Evolutionary conservation across 2,113 vertebrate genomes (phyloP), one percentile per base, ranked within the genome.

Genomic region (Tauraco erythrolophus): DNA sequence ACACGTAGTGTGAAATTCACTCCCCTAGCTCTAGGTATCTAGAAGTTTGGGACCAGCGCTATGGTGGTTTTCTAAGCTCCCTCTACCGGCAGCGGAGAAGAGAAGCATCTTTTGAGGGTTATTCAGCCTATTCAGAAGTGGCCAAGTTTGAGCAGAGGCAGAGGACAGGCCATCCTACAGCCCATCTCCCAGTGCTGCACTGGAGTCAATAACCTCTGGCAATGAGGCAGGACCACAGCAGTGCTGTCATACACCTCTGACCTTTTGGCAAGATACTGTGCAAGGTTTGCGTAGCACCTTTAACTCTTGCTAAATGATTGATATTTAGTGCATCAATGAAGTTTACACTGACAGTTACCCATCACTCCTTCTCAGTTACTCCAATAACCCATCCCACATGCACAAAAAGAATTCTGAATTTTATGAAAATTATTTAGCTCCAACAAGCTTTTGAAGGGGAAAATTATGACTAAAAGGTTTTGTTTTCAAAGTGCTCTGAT

Each of bases 61-160:
- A 1, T 27, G 22, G 4, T 37, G 81, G 19, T 78, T 96, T 95
- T 48, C 60, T n/a, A 92, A 82, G 89, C 91, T 95, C 93, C 91
- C 91, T 87, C 91, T 96, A 41, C 89, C 60, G 80, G 62, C 72
- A 58, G 51, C 23, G 3, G 60, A 71, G 62, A 89, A 77, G 72
- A 81, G 37, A 74, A 75, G 43, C 95, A 89, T 25, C 31, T 84
- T 43, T 24, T 4, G 51, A 43, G 68, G 14, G 39, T 37, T 48
- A 2, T 0, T 45, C 11, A 37, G 68, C 19, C 35, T 14, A 27
- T 72, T 23, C 58, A 31, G 37, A 53, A 19, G 18, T 19, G 35
- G 41, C 18, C 56, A 46, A 17, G 41, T 57, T 23, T 11, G 11
- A 0, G 0, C 0, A 0, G 23, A 19, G 50, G 31, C 0, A 0